A percentile compares a stretch with the other conserved stretches of the same genome.
phyloP scores from a whole-genome alignment of 1,140 invertebrate genomes.

The Physella acuta region DNA sequence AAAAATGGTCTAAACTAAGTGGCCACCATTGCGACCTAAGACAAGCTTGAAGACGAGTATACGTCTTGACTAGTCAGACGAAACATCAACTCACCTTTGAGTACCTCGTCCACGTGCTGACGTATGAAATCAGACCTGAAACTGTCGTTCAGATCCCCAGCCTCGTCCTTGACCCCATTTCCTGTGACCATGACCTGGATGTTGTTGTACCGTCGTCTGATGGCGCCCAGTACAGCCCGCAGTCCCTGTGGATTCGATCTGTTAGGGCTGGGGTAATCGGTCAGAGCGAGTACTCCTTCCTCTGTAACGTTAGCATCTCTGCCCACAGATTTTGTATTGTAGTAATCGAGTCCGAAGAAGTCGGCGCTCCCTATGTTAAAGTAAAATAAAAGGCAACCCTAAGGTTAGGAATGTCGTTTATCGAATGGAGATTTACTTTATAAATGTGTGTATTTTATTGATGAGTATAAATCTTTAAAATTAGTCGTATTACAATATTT shows the following conservation, averaged over 20 bases:
- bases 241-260: slow-evolving; percentile 60
- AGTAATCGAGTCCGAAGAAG: slow-evolving; percentile 41
- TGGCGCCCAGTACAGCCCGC: slow-evolving; percentile 66
- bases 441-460: neutral
- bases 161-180: slow-evolving; percentile 67
- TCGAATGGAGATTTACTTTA: neutral
- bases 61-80: neutral
- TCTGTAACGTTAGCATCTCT: neutral
- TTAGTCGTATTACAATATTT: neutral
- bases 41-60: neutral
- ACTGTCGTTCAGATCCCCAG: slow-evolving; percentile 31
- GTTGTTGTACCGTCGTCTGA: slow-evolving; percentile 66
- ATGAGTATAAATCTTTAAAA: neutral
- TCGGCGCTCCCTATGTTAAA: slow-evolving; percentile 34
- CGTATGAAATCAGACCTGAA: slow-evolving; percentile 33
- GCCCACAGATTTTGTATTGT: slow-evolving; percentile 33
- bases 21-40: no score
- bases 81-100: slow-evolving; percentile 39
- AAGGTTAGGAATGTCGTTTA: neutral
- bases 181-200: slow-evolving; percentile 68
- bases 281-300: neutral
- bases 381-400: neutral
- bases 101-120: slow-evolving; percentile 38
- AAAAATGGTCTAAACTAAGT: no score
- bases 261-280: neutral